Evolutionary conservation across 1,140 invertebrate genomes (phyloP).

Genomic region (Holcopasites calliopsidis): DNA sequence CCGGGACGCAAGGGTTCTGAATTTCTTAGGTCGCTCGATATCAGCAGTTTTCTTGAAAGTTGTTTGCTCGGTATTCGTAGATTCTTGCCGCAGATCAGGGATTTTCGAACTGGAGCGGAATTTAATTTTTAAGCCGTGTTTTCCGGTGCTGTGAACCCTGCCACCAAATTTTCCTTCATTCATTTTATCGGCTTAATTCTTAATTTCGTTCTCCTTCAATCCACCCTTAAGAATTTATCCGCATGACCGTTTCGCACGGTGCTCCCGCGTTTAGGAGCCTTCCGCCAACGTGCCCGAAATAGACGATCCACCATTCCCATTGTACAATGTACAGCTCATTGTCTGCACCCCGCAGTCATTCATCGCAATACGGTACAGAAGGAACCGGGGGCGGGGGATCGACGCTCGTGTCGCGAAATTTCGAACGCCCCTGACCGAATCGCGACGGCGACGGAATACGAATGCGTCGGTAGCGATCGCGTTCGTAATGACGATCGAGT

Average conservation of each 20-base stretch:
- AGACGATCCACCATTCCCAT: neutral
- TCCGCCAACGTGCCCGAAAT: neutral
- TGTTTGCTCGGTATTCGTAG: neutral
- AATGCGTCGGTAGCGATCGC: neutral
- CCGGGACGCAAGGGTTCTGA: constrained; percentile 6
- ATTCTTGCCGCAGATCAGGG: no score
- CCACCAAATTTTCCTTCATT: no score
- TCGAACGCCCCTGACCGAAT: neutral
- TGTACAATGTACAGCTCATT: neutral
- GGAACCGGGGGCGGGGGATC: neutral
- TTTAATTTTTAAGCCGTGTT: no score
- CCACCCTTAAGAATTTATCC: no score
- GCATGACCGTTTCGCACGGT: no score
- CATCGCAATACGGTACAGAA: neutral
- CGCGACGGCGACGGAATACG: constrained; percentile 13
- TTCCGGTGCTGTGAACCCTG: no score
- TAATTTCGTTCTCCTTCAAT: no score
- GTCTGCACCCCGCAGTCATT: constrained; percentile 6
- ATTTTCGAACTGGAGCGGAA: no score
- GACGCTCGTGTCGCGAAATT: neutral
- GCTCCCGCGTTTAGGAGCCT: neutral
- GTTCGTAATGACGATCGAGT: constrained; percentile 30
- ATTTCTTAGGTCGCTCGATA: constrained; percentile 33
- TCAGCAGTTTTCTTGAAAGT: constrained; percentile 19
- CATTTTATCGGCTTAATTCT: no score